These are phyloP conservation scores for Agrilus planipennis DNA, from an alignment of 1,140 invertebrate species.

Conservation along the genomic window DNA sequence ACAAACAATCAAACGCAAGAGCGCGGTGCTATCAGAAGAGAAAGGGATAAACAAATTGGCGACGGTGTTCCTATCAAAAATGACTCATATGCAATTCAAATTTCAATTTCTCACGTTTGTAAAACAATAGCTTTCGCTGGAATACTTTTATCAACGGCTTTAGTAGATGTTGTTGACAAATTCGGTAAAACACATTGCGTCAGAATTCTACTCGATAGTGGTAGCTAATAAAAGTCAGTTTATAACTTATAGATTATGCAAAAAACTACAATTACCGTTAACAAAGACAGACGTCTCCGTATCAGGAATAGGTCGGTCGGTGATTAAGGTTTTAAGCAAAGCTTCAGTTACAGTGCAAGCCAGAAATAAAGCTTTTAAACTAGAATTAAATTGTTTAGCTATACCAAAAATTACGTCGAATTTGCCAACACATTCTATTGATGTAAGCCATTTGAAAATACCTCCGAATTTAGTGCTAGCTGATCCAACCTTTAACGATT, in stretches of 20 bases:
- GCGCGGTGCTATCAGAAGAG: too few relatives aligned
- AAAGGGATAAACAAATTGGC: too few relatives aligned
- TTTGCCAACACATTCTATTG: background rate
- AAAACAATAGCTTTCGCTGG: too few relatives aligned
- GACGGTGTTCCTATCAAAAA: too few relatives aligned
- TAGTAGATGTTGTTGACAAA: background rate
- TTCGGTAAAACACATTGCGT: background rate
- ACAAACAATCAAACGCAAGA: too few relatives aligned
- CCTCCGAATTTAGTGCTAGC: background rate
- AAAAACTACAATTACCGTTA: too few relatives aligned
- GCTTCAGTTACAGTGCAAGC: too few relatives aligned
- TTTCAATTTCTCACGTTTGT: too few relatives aligned
- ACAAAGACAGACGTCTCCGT: too few relatives aligned
- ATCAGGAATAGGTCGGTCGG: too few relatives aligned
- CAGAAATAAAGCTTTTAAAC: background rate
- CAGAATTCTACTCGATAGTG: slow-evolving; percentile 1
- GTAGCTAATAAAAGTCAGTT: background rate
- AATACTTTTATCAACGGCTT: slow-evolving; percentile 5
- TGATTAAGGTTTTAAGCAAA: too few relatives aligned
- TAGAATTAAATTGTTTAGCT: background rate
- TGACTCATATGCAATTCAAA: too few relatives aligned
- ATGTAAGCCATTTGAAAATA: background rate
- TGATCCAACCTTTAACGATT: slow-evolving; percentile 1
- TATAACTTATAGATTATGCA: background rate
- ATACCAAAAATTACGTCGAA: background rate